phyloP scores from a whole-genome alignment of 1,140 invertebrate genomes.

The Drosophila aff. region DNA sequence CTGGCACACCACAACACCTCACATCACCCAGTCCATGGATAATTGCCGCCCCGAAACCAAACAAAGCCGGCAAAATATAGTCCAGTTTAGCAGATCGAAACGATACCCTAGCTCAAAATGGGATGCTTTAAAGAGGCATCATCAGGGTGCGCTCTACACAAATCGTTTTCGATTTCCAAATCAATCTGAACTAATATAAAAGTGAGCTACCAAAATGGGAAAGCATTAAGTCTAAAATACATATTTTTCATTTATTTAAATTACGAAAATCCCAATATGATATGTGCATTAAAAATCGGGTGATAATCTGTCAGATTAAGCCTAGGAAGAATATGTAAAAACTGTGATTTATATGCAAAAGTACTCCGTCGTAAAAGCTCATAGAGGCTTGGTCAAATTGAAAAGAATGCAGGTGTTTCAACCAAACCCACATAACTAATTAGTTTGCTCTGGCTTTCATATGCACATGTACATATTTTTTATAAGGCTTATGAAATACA shows the following conservation, averaged over 20 bases:
- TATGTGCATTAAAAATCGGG: no score
- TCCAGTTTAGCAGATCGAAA: constrained; percentile 9
- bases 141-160: neutral
- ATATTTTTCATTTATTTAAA: no score
- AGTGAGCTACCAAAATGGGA: no score
- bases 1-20: constrained; percentile 11
- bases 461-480: neutral
- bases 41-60: constrained; percentile 38
- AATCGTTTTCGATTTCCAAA: neutral
- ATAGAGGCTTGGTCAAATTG: neutral
- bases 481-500: neutral
- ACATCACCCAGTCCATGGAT: constrained; percentile 15
- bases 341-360: neutral
- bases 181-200: no score
- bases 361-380: neutral
- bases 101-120: neutral
- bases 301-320: neutral
- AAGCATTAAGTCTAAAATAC: neutral
- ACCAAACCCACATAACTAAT: constrained; percentile 10
- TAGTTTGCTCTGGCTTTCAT: constrained; percentile 5
- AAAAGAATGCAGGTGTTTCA: neutral
- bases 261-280: no score
- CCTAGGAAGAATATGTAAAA: no score
- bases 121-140: neutral
- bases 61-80: constrained; percentile 19